A percentile compares a stretch with the other conserved stretches of the same genome.
phyloP scores from a whole-genome alignment of 2,113 vertebrate genomes.

The Nicator chloris region DNA sequence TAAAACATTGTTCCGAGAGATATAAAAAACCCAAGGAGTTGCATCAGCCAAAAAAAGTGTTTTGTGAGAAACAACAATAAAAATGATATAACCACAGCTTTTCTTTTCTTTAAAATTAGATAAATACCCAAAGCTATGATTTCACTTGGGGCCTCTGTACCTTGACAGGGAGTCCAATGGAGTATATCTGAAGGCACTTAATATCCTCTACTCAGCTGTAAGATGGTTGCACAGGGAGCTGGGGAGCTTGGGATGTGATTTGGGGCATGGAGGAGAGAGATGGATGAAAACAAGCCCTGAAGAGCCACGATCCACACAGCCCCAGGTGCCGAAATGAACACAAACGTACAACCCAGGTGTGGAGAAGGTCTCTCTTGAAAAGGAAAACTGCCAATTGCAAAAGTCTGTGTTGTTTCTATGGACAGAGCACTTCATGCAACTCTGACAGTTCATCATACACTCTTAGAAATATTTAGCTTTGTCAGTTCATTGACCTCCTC shows the following conservation, averaged over 20 bases:
- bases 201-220: constrained; percentile 70
- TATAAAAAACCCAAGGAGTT: constrained; percentile 71
- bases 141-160: constrained; percentile 65
- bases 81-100: constrained; percentile 80
- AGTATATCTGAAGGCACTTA: constrained; percentile 93
- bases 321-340: constrained; percentile 53
- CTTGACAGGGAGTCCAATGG: constrained; percentile 67
- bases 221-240: constrained; percentile 64
- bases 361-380: constrained; percentile 48
- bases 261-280: constrained; percentile 57
- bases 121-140: constrained; percentile 61
- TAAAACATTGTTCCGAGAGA: constrained; percentile 68
- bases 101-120: constrained; percentile 63
- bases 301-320: constrained; percentile 70
- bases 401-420: constrained; percentile 54
- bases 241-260: constrained; percentile 64
- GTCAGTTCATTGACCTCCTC: constrained; percentile 83
- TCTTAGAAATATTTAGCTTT: constrained; percentile 85
- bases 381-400: constrained; percentile 50
- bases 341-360: constrained; percentile 35
- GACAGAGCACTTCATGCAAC: constrained; percentile 68
- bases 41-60: constrained; percentile 75
- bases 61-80: constrained; percentile 73
- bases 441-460: constrained; percentile 76
- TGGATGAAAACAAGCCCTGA: constrained; percentile 60